Base-by-base conservation (phyloP, 1,140 invertebrate genomes). In the Physella acuta region DNA sequence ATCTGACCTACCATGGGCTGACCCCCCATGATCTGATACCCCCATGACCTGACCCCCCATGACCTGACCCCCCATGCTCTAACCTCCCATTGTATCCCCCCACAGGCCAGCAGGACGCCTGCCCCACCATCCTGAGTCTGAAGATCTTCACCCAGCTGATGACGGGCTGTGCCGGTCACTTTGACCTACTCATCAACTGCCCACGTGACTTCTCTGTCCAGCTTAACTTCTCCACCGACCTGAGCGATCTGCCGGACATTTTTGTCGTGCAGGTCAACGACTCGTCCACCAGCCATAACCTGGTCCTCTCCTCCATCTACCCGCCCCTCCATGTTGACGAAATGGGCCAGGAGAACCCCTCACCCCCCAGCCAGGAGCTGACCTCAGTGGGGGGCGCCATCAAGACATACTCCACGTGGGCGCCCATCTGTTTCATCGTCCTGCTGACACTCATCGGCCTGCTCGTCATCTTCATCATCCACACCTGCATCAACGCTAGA, bases 111-210 rank as follows among this genome's bases (percentile, higher is more conserved):
- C 66, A 68, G 24, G 61, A 59, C n/a, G 64, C 59, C 3, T 81
- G 78, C 64, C 80, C 80, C 1, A 74, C 73, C n/a, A 71, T 78
- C 20, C 60, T 81, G 16, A 78, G 71, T 3, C 52, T 80, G 30
- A 76, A 79, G 67, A 70, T 81, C 14, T 81, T 73, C 67, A 76
- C 76, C 61, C 76, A 80, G 65, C 73, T 77, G 28, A 74, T 77
- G 72, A 61, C 70, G 0, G 31, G 67, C 4, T 73, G 75, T 64
- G 62, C 78, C 1, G 78, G 72, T 14, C 26, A 73, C 20, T 80
- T 74, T 61, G 79, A 81, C 60, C 60, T 78, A 17, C 64, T 80
- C 24, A 71, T 80, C 36, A 76, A 74, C 58, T 78, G 78, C 56
- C 78, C 78, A 14, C 34, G 60, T 14, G 53, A 78, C 5, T 81